phyloP scores from a whole-genome alignment of 2,797 vertebrate genomes.

The Pantherophis alleghaniensis region DNA sequence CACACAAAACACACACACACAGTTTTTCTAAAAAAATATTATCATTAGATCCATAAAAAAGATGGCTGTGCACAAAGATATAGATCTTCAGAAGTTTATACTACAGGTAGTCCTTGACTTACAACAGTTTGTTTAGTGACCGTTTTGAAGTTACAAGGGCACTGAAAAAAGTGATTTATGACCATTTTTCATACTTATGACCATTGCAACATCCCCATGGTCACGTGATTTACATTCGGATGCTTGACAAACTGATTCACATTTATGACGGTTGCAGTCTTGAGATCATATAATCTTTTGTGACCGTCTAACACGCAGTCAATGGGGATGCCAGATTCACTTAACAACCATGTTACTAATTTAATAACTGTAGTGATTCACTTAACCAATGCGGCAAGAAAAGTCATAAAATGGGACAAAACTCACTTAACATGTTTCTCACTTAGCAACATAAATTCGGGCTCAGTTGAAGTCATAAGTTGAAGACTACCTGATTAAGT shows the following conservation, averaged over 20 bases:
- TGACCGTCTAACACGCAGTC: not conserved
- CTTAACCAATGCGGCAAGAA: not conserved
- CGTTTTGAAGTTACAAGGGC: not conserved
- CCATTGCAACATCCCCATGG: not conserved
- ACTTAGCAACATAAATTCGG: not conserved
- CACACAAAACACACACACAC: not conserved
- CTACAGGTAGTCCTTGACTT: not conserved
- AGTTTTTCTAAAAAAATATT: not conserved
- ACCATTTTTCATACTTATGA: not conserved
- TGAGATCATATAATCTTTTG: not conserved
- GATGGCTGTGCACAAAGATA: not conserved
- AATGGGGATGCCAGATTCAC: not conserved
- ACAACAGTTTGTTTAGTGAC: not conserved
- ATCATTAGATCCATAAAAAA: not conserved
- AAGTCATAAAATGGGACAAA: not conserved
- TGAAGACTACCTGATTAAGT: too few species aligned
- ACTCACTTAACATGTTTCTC: not conserved
- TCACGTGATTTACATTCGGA: not conserved
- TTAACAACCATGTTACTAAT: not conserved
- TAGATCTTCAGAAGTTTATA: not conserved
- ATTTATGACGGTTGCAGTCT: not conserved
- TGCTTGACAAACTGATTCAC: not conserved
- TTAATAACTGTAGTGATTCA: not conserved
- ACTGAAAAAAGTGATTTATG: not conserved
- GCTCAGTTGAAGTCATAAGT: not conserved